Conservation (phyloP, 2,888 invertebrate genomes). For the Zygothrica quintamaculata region DNA sequence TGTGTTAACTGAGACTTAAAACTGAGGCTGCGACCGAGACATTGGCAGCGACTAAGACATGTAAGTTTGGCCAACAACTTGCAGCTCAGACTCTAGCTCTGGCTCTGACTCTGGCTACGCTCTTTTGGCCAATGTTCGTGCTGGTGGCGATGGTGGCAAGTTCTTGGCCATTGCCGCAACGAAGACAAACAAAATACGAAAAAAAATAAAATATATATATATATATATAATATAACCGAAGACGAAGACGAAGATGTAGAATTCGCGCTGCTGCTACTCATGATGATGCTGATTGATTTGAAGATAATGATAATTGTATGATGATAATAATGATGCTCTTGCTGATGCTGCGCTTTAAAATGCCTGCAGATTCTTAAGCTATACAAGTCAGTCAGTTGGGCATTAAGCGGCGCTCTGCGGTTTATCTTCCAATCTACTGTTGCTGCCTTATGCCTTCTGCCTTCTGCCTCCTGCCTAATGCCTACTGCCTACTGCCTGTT, state of each 20-base stretch:
- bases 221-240: constrained; percentile 34
- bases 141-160: constrained; percentile 47
- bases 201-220: no score
- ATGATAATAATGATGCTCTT: constrained; percentile 27
- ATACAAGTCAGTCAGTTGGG: constrained; percentile 71
- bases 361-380: constrained; percentile 51
- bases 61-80: constrained; percentile 70
- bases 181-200: no score
- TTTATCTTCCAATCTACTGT: constrained; percentile 45
- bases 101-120: constrained; percentile 68
- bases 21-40: constrained; percentile 25
- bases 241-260: constrained; percentile 39
- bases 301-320: constrained; percentile 52
- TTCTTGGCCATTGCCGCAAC: constrained; percentile 72
- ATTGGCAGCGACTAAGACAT: constrained; percentile 43
- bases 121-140: constrained; percentile 71
- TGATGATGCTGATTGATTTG: constrained; percentile 55
- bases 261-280: constrained; percentile 57
- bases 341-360: constrained; percentile 30
- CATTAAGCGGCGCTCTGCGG: constrained; percentile 77
- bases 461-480: no score
- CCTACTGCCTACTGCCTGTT: constrained; percentile 7
- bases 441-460: no score
- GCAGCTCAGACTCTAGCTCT: no score
- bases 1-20: constrained; percentile 1